A percentile compares a stretch with the other conserved stretches of the same genome.
Conservation (phyloP, 2,113 vertebrate species). For the Apus apus region DNA sequence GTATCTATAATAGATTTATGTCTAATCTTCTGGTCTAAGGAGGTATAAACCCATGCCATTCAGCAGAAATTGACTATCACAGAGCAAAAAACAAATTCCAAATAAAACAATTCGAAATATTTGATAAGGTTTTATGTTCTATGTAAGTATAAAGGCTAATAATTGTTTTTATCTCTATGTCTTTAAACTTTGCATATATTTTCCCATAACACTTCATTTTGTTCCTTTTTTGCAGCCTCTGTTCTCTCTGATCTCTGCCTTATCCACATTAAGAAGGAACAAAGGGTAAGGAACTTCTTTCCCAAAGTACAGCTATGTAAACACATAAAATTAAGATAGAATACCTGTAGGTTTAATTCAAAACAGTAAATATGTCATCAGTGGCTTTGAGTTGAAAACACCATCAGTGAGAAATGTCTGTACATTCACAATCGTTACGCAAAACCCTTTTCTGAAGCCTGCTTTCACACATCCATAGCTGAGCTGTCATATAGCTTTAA, state of each 20-base stretch:
- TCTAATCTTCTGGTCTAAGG: background rate
- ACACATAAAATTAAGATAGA: background rate
- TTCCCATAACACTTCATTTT: background rate
- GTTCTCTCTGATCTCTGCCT: background rate
- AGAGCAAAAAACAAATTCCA: background rate
- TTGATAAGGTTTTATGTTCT: background rate
- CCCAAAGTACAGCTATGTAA: background rate
- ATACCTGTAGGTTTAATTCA: background rate
- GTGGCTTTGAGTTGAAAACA: background rate
- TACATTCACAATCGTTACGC: background rate
- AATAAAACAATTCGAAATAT: background rate
- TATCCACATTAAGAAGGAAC: background rate
- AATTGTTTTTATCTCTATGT: background rate
- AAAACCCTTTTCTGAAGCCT: background rate
- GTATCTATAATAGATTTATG: background rate
- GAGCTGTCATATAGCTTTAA: background rate
- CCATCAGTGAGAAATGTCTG: background rate
- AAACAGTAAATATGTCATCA: background rate
- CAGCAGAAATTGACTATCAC: background rate
- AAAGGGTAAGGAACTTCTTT: background rate
- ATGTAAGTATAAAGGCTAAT: background rate
- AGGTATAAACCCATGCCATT: background rate
- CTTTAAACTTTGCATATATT: background rate
- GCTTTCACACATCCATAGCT: background rate
- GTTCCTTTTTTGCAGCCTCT: background rate